Evolutionary conservation across 2,888 invertebrate species (phyloP), one percentile per base, ranked within the genome.

Genomic region (Pachycephus smyrnensis): DNA sequence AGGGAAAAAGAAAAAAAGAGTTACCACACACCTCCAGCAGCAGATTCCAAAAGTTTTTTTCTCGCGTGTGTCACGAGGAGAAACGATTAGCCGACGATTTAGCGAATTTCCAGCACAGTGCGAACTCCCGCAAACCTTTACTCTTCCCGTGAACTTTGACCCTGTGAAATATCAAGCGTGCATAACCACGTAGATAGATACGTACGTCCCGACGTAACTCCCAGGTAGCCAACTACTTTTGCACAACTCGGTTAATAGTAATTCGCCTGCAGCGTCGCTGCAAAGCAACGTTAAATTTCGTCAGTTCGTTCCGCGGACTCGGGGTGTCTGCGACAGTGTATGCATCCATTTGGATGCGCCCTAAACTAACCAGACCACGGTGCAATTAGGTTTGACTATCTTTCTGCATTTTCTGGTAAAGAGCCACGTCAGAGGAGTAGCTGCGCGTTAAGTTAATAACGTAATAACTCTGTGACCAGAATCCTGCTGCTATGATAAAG

Each of bases 211-310:
- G 55, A 55, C 36, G 74, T 74, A 74, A 69, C 78, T 73, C 77
- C 80, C 55, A 23, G 23, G 23, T 55, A 23, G 55, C 55, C 82
- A 83, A 85, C 84, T 83, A 77, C 83, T 80, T 86, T 82, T 81
- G 84, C 83, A 82, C 84, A 86, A 84, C 83, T 82, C 79, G 80
- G 82, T 86, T 84, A 84, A 84, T 82, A 84, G 80, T 84, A 84
- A 84, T 86, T 55, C 9, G 55, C 23, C 55, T 55, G 55, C 23
- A 55, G 55, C 23, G 6, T 23, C 55, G 23, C 23, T 23, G 23
- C 55, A 9, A 55, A 55, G 23, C 55, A 9, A 55, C 55, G 55
- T 55, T 55, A 55, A 55, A 55, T 55, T 55, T 55, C 23, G 55
- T 55, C 55, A 23, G 23, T 55, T 23, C 55, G 23, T 55, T 55